Percentiles rank a stretch among this genome's conserved stretches.
These are phyloP conservation scores for Meandrusa payeni DNA, from an alignment of 2,888 invertebrate species.

Conservation along the genomic window DNA sequence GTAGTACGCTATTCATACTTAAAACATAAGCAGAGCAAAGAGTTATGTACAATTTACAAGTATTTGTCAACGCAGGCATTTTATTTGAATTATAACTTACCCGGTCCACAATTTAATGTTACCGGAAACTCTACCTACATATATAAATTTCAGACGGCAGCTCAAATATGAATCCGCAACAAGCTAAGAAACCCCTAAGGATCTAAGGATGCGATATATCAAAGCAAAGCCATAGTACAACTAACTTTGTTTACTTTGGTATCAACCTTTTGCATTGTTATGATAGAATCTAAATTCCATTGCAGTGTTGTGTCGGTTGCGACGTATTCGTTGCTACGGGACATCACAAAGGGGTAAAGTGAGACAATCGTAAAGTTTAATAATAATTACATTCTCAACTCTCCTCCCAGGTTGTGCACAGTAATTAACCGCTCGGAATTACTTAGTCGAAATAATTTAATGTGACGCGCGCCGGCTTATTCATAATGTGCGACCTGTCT, in stretches of 20 bases:
- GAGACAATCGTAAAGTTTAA: slow-evolving; percentile 82
- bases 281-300: slow-evolving; percentile 35
- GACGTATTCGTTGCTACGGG: slow-evolving; percentile 29
- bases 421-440: slow-evolving; percentile 81
- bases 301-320: slow-evolving; percentile 34
- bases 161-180: slow-evolving; percentile 77
- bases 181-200: slow-evolving; percentile 77
- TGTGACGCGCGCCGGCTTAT: slow-evolving; percentile 70
- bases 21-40: no score
- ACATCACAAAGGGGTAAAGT: slow-evolving; percentile 73
- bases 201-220: slow-evolving; percentile 61
- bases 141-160: slow-evolving; percentile 63
- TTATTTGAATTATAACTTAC: slow-evolving; percentile 20
- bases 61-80: slow-evolving; percentile 6
- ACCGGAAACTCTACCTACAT: slow-evolving; percentile 27
- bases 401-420: slow-evolving; percentile 77
- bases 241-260: slow-evolving; percentile 32
- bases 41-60: no score
- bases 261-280: slow-evolving; percentile 37
- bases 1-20: no score
- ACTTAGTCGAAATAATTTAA: slow-evolving; percentile 81
- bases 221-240: slow-evolving; percentile 34
- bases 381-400: slow-evolving; percentile 81
- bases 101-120: slow-evolving; percentile 16
- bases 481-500: slow-evolving; percentile 39